A percentile compares a stretch with the other conserved stretches of the same genome.
Evolutionary conservation across 2,113 vertebrate species (phyloP).

Genomic region (Saiga tatarica): DNA sequence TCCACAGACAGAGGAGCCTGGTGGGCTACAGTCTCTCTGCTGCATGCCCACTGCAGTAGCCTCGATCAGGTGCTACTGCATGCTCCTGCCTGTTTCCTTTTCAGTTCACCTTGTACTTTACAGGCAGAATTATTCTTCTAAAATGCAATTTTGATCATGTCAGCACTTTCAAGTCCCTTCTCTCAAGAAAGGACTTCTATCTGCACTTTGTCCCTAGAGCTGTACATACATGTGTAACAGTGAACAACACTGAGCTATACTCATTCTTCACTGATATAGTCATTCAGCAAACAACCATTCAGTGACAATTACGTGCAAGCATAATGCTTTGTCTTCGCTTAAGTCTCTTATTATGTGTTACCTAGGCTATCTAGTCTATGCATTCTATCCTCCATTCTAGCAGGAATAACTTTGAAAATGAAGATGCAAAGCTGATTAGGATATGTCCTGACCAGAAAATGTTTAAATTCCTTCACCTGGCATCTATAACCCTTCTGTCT

Average conservation of each 20-base stretch:
- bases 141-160: neutral
- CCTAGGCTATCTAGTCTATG: neutral
- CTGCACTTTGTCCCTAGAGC: neutral
- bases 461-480: neutral
- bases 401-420: neutral
- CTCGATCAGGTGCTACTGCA: neutral
- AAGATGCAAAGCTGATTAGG: neutral
- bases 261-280: neutral
- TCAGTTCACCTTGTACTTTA: neutral
- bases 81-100: neutral
- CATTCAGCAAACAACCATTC: neutral
- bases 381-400: neutral
- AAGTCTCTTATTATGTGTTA: neutral
- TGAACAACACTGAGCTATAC: neutral
- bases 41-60: neutral
- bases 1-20: neutral
- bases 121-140: neutral
- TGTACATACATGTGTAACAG: neutral
- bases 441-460: neutral
- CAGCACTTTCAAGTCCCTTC: neutral
- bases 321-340: neutral
- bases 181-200: neutral
- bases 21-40: neutral
- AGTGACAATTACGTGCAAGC: neutral
- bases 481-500: neutral